phyloP scores from a whole-genome alignment of 2,797 vertebrate genomes.

The Mormyrus proboscirostris region DNA sequence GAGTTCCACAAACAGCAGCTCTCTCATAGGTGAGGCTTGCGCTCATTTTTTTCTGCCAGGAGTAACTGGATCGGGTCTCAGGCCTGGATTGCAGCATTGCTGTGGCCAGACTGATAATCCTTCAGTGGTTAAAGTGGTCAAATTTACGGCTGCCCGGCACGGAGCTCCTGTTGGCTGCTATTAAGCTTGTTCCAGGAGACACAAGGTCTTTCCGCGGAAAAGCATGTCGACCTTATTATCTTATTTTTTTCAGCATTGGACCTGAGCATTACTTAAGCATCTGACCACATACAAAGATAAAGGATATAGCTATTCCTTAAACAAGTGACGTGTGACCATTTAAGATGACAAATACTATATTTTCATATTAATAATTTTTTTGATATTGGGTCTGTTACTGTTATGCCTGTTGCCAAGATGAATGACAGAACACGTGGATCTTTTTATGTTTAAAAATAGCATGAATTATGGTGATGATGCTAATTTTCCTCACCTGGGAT shows the following conservation, averaged over 20 bases:
- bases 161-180: not conserved
- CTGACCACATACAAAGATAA: not conserved
- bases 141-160: not conserved
- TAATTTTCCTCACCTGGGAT: not conserved
- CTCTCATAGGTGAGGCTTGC: not conserved
- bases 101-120: not conserved
- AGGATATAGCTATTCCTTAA: not conserved
- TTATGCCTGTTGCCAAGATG: not conserved
- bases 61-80: not conserved
- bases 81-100: not conserved
- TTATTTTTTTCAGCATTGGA: not conserved
- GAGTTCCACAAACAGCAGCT: not conserved
- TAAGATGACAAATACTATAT: not conserved
- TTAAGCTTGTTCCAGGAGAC: not conserved
- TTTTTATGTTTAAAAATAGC: not conserved
- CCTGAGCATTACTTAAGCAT: not conserved
- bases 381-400: not conserved
- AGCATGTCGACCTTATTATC: not conserved
- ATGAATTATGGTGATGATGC: not conserved
- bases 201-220: not conserved
- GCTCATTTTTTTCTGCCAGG: not conserved
- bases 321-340: not conserved
- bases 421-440: not conserved
- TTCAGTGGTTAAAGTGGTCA: not conserved
- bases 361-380: not conserved